Evolutionary conservation across 2,113 vertebrate genomes (phyloP).

Genomic region (Hippocampus mohnikei): DNA sequence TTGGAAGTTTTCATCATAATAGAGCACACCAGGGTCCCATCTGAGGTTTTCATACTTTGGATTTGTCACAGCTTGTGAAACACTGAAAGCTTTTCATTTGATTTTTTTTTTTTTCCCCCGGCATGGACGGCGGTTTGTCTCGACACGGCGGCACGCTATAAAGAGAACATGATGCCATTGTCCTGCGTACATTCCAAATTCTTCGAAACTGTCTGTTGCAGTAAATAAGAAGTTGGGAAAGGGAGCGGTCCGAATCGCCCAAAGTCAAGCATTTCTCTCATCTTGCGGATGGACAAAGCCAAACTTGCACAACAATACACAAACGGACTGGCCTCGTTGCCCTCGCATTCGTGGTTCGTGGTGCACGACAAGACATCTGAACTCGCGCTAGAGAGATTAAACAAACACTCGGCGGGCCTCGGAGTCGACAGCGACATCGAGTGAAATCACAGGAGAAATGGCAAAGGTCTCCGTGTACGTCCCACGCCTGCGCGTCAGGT

Average conservation of each 20-base stretch:
- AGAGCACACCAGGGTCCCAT: background rate
- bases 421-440: background rate
- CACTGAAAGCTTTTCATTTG: background rate
- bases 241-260: background rate
- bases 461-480: background rate
- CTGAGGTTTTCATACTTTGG: background rate
- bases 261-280: background rate
- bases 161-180: slow-evolving; percentile 6
- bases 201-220: background rate
- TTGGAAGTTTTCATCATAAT: too few relatives aligned
- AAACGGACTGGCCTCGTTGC: background rate
- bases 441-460: background rate
- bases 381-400: background rate
- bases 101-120: background rate
- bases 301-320: slow-evolving; percentile 2
- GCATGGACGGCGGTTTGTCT: background rate
- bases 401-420: background rate
- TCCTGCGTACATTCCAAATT: background rate
- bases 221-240: slow-evolving; percentile 1
- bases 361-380: background rate
- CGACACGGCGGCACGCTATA: background rate
- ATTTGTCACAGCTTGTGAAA: background rate
- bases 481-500: too few relatives aligned
- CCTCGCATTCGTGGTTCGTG: background rate
- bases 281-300: slow-evolving; percentile 11